phyloP scores from a whole-genome alignment of 2,888 invertebrate species.

The Machimus rusticus region DNA sequence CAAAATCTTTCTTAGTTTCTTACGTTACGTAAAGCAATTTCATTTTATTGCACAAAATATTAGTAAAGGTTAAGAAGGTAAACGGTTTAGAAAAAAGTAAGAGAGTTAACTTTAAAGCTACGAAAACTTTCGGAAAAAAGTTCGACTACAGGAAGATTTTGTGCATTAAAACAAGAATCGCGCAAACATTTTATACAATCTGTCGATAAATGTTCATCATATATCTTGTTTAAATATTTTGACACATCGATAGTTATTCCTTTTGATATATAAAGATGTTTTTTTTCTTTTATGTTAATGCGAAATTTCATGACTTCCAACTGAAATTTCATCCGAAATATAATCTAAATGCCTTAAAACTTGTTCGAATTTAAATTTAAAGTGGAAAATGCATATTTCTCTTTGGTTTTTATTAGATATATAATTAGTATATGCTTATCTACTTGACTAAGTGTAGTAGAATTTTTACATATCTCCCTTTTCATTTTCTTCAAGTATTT shows the following conservation, averaged over 20 bases:
- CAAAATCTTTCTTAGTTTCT: neutral
- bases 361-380: slow-evolving; percentile 27
- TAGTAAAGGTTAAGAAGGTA: neutral
- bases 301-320: slow-evolving; percentile 46
- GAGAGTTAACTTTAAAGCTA: neutral
- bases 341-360: neutral
- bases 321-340: slow-evolving; percentile 39
- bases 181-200: slow-evolving; percentile 41
- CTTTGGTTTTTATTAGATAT: neutral
- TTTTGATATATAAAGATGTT: slow-evolving; percentile 2
- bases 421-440: slow-evolving; percentile 19
- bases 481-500: neutral
- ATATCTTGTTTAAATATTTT: slow-evolving; percentile 35
- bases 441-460: neutral
- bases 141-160: slow-evolving; percentile 9
- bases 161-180: slow-evolving; percentile 35
- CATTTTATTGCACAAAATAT: slow-evolving; percentile 42
- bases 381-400: slow-evolving; percentile 27
- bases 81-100: neutral
- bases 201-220: neutral
- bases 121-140: neutral
- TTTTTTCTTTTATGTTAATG: neutral
- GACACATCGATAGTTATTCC: slow-evolving; percentile 26
- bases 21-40: neutral
- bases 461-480: slow-evolving; percentile 3